Evolutionary conservation across 2,888 invertebrate genomes (phyloP).

Genomic region (Autographa gamma): DNA sequence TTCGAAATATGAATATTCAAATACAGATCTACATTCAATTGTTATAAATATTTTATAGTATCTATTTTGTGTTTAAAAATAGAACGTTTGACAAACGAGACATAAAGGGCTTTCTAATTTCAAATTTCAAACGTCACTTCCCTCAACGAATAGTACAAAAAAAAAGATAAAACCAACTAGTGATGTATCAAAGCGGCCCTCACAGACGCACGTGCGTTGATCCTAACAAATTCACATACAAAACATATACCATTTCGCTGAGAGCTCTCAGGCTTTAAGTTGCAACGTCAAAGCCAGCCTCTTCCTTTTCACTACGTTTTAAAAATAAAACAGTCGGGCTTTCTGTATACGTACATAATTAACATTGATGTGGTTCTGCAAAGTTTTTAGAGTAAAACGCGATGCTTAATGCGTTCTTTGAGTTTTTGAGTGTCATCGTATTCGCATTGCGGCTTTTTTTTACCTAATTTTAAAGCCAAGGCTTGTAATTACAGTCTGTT

Average conservation of each 20-base stretch:
- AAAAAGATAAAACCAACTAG: conserved; percentile 36
- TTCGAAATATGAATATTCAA: not conserved
- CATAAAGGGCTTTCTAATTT: not conserved
- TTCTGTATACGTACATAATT: conserved; percentile 78
- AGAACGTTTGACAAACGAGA: not conserved
- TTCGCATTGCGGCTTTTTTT: conserved; percentile 26
- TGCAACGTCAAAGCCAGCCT: conserved; percentile 81
- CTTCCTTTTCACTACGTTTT: conserved; percentile 85
- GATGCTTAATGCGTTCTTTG: conserved; percentile 77
- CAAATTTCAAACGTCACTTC: conserved; percentile 25
- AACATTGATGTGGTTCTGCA: conserved; percentile 75
- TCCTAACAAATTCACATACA: conserved; percentile 63
- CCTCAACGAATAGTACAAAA: conserved; percentile 17
- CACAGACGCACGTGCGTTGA: conserved; percentile 63
- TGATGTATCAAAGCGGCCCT: conserved; percentile 63
- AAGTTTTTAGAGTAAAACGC: conserved; percentile 74
- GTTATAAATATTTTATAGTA: not conserved
- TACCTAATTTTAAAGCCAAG: conserved; percentile 25
- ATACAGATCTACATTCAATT: not conserved
- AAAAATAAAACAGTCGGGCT: conserved; percentile 69
- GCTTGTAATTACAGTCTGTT: conserved; percentile 28
- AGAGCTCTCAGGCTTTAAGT: conserved; percentile 76
- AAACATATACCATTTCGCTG: conserved; percentile 73
- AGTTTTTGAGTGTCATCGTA: conserved; percentile 57
- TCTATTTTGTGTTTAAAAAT: not conserved